phyloP scores from a whole-genome alignment of 2,113 vertebrate genomes.

The Zeus faber region DNA sequence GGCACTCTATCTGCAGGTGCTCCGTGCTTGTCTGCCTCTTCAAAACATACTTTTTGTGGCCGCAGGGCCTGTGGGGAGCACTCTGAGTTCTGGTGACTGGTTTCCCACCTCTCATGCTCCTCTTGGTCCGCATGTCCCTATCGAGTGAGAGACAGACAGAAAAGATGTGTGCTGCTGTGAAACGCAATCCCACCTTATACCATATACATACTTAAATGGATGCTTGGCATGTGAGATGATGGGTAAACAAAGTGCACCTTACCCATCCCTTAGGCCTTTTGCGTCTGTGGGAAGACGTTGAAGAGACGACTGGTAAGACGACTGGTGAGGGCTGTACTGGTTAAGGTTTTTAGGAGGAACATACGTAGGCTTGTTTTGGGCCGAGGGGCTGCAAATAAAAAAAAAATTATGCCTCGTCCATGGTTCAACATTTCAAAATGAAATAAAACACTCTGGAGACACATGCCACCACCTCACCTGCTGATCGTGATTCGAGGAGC shows the following conservation, averaged over 20 bases:
- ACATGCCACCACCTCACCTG: conserved; percentile 34
- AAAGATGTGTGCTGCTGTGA: no score
- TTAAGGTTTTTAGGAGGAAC: conserved; percentile 79
- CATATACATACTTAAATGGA: no score
- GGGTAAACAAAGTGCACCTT: background rate
- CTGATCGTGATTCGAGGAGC: conserved; percentile 55
- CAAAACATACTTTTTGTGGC: conserved; percentile 30
- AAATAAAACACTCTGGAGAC: background rate
- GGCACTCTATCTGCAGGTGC: conserved; percentile 25
- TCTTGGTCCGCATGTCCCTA: conserved; percentile 28
- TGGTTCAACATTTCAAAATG: background rate
- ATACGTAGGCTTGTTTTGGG: conserved; percentile 74
- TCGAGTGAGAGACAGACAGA: no score
- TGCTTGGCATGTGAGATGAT: no score
- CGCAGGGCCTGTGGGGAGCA: conserved; percentile 75
- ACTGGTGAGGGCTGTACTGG: conserved; percentile 82
- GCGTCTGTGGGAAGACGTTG: conserved; percentile 78
- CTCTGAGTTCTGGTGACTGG: conserved; percentile 84
- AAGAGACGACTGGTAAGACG: conserved; percentile 68
- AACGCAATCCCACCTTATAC: no score
- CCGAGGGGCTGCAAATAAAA: conserved; percentile 51
- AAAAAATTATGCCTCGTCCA: background rate
- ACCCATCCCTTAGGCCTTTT: conserved; percentile 50
- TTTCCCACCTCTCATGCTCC: conserved; percentile 37
- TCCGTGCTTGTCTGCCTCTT: conserved; percentile 64